phyloP scores from a whole-genome alignment of 1,140 invertebrate species.

The Lysiphlebus fabarum region DNA sequence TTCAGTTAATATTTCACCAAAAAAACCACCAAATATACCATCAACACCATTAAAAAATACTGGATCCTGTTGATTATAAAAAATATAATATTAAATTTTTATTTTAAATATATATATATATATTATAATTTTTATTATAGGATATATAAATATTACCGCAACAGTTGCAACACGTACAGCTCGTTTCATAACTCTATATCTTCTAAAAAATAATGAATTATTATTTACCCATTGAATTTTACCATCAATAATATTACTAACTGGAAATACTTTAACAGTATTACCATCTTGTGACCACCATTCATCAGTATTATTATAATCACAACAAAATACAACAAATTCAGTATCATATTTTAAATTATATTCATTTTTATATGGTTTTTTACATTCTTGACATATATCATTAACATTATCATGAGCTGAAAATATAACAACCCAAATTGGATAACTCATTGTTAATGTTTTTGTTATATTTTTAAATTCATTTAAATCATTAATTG shows the following conservation, averaged over 20 bases:
- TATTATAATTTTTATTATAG: neutral
- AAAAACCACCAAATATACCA: conserved; percentile 17
- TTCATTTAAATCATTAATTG: conserved; percentile 14
- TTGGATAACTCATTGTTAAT: conserved; percentile 27
- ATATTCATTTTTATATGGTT: conserved; percentile 16
- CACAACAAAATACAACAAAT: conserved; percentile 18
- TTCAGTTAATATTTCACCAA: conserved; percentile 31
- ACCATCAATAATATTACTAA: conserved; percentile 23
- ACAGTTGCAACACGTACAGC: conserved; percentile 27
- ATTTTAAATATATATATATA: neutral
- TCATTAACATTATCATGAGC: neutral
- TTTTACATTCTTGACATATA: conserved; percentile 10
- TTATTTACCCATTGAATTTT: conserved; percentile 10
- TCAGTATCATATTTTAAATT: conserved; percentile 21
- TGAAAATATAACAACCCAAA: neutral
- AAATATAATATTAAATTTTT: conserved; percentile 5
- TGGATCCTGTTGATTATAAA: conserved; percentile 28
- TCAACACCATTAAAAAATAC: conserved; percentile 19
- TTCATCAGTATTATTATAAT: conserved; percentile 14
- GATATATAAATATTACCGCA: conserved; percentile 21
- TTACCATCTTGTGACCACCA: conserved; percentile 24
- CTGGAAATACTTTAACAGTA: conserved; percentile 21
- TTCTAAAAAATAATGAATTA: conserved; percentile 19
- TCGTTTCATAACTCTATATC: conserved; percentile 11
- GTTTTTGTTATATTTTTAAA: conserved; percentile 17